These are phyloP conservation scores for Heliconius erato DNA, from an alignment of 2,888 invertebrate genomes.

Conservation along the genomic window DNA sequence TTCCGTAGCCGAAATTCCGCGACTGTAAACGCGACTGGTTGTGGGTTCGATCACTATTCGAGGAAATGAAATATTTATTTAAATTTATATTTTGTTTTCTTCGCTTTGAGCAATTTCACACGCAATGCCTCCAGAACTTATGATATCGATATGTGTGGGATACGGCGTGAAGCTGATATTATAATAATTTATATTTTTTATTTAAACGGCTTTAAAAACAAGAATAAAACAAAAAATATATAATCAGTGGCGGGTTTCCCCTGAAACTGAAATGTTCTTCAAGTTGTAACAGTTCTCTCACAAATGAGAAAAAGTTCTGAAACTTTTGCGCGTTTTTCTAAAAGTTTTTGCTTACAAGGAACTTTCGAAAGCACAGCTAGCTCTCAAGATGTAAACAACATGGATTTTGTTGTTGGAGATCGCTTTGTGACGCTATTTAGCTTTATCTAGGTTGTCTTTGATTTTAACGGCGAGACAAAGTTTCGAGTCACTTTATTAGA, in stretches of 20 bases:
- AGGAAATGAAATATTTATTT: too few relatives aligned
- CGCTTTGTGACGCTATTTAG: conserved; percentile 14
- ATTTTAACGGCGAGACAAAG: neutral
- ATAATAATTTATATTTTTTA: too few relatives aligned
- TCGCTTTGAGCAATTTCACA: too few relatives aligned
- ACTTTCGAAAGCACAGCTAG: conserved; percentile 27
- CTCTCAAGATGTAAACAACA: conserved; percentile 34
- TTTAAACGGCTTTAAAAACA: neutral
- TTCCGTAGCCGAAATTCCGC: too few relatives aligned
- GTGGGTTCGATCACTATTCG: too few relatives aligned
- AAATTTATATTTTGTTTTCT: too few relatives aligned
- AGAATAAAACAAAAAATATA: neutral
- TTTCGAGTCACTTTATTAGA: neutral
- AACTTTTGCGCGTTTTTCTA: conserved; percentile 36
- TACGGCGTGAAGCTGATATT: too few relatives aligned
- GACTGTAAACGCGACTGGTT: too few relatives aligned
- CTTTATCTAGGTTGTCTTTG: conserved; percentile 10
- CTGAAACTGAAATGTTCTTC: conserved; percentile 16
- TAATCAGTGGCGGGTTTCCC: neutral
- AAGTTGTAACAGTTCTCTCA: conserved; percentile 18
- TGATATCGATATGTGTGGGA: too few relatives aligned
- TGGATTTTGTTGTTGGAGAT: conserved; percentile 14
- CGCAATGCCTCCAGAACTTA: too few relatives aligned
- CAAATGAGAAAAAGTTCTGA: conserved; percentile 30
- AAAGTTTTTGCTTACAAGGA: conserved; percentile 38